Base-by-base conservation (phyloP, 2,113 vertebrate species). In the Chionodraco myersi region DNA sequence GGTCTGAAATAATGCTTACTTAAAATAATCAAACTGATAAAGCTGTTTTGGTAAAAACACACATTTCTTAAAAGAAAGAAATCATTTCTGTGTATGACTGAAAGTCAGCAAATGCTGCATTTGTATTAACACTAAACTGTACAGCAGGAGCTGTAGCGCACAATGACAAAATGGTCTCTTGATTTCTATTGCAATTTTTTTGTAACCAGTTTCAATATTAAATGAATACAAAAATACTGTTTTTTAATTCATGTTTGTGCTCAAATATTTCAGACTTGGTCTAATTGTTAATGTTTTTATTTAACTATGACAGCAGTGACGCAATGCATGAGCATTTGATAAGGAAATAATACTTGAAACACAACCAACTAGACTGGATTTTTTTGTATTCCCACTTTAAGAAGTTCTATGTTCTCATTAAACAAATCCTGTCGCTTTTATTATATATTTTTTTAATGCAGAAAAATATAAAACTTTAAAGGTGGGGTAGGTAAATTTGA, bases 171-270 rank as follows among this genome's bases (percentile, higher is more conserved):
- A 64, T 53, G 5, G 6, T 26, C 54, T 52, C 51, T 57, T 59
- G 23, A 36, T 58, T 61, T 45, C 23, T 47, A 26, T 26, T 74
- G 11, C 2, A 12, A 23, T 13, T 53, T 36, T 44, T 76, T 36
- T 68, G 15, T 72, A 70, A 48, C 14, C 51, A 21, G 4, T 75
- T 67, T 49, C 6, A 57, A 54, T 52, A 79, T 75, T 72, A 53
- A 72, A 74, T 54, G 0, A 13, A 51, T 51, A n/a, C 23, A 36
- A 64, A 59, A 3, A 13, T 2, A 21, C 49, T 18, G 44, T 16
- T 59, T 18, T 18, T 52, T 59, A 34, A 41, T 47, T 68, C 1
- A 64, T 2, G 30, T 47, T 1, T 58, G 57, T 44, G 15, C 34
- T 69, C 34, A 34, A 18, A 34, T 13, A 70, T 30, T 53, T 48